These are phyloP conservation scores for Cyprinus carpio DNA, from an alignment of 2,113 vertebrate species.

Conservation along the genomic window DNA sequence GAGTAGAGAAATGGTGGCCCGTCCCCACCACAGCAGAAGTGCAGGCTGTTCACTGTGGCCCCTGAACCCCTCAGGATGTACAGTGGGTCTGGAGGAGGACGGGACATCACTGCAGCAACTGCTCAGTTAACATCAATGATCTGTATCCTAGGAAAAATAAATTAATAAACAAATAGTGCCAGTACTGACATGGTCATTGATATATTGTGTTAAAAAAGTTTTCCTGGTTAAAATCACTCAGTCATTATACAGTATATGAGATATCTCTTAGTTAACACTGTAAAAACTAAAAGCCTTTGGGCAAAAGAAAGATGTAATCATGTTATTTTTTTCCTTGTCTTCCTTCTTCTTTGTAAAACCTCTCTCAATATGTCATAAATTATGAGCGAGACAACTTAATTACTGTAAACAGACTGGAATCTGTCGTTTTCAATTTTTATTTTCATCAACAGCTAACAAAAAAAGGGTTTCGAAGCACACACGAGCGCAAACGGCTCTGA, in stretches of 20 bases:
- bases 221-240: too few species aligned
- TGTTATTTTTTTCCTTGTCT: conserved; percentile 41
- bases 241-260: too few species aligned
- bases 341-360: conserved; percentile 64
- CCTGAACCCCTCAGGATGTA: conserved; percentile 86
- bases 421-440: conserved; percentile 50
- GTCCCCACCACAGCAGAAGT: conserved; percentile 75
- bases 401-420: conserved; percentile 75
- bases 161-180: too few species aligned
- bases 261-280: conserved; percentile 60
- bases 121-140: not conserved
- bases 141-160: not conserved
- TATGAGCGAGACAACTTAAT: conserved; percentile 75
- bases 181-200: too few species aligned
- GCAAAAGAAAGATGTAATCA: conserved; percentile 40
- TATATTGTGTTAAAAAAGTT: too few species aligned
- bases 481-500: conserved; percentile 62
- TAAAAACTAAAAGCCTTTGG: conserved; percentile 66
- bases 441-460: conserved; percentile 64
- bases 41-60: conserved; percentile 82
- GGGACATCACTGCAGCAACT: conserved; percentile 64
- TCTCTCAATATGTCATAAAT: conserved; percentile 77
- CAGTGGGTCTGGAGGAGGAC: conserved; percentile 80
- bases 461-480: conserved; percentile 63
- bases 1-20: conserved; percentile 82